A percentile compares a stretch with the other conserved stretches of the same genome.
These are phyloP conservation scores for Phrynosoma platyrhinos DNA, from an alignment of 2,113 vertebrate genomes.

Conservation along the genomic window DNA sequence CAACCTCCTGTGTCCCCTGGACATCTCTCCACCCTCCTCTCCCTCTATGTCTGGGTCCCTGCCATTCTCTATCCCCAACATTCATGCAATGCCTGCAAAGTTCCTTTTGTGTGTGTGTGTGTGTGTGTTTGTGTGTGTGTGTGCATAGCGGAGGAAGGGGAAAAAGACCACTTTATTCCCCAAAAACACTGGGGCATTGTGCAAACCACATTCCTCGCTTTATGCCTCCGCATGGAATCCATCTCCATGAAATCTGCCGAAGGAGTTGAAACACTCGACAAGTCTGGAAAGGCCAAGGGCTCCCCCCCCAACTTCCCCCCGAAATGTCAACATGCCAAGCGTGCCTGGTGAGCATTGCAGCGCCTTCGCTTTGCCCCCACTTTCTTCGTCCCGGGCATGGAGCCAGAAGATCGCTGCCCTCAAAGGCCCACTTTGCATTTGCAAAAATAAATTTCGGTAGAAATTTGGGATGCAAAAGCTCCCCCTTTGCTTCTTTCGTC, in stretches of 20 bases:
- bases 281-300: conserved; percentile 65
- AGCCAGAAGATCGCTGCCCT: too few relatives aligned
- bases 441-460: too few relatives aligned
- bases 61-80: neutral
- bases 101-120: conserved; percentile 52
- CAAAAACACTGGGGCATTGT: conserved; percentile 79
- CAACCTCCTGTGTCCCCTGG: conserved; percentile 23
- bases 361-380: neutral
- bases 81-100: conserved; percentile 55
- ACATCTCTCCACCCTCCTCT: neutral
- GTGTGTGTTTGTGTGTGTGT: neutral
- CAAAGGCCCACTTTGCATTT: too few relatives aligned
- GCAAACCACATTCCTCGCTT: conserved; percentile 67
- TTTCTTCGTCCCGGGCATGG: too few relatives aligned
- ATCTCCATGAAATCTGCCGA: conserved; percentile 61
- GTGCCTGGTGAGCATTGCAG: conserved; percentile 40
- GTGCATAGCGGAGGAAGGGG: conserved; percentile 2
- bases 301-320: neutral
- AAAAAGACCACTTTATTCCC: conserved; percentile 76
- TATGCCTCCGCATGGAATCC: conserved; percentile 53
- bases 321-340: conserved; percentile 72
- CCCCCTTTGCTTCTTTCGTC: too few relatives aligned
- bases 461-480: too few relatives aligned
- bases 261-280: conserved; percentile 59
- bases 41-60: neutral